Percentiles rank a stretch among this genome's conserved stretches.
phyloP scores from a whole-genome alignment of 2,797 vertebrate species.

The Sebastes alutus region DNA sequence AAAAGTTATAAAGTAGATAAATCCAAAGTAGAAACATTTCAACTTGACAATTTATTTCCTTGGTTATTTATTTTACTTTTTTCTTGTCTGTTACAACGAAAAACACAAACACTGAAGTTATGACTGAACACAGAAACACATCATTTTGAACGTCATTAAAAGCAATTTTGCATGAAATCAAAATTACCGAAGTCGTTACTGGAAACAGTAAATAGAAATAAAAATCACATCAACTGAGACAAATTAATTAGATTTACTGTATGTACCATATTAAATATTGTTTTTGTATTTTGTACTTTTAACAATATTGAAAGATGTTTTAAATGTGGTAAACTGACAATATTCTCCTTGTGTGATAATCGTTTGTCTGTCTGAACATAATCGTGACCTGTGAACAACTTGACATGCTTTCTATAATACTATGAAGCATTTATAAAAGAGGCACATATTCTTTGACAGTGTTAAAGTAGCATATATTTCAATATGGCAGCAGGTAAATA shows the following conservation, averaged over 20 bases:
- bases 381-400: neutral
- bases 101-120: neutral
- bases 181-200: no score
- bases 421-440: slow-evolving; percentile 5
- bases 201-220: neutral
- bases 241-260: neutral
- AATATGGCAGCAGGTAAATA: neutral
- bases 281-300: neutral
- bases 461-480: neutral
- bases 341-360: slow-evolving; percentile 10
- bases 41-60: neutral
- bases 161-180: no score
- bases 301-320: neutral
- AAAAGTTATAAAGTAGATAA: neutral
- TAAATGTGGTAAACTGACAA: neutral
- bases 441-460: neutral
- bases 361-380: neutral
- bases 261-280: neutral
- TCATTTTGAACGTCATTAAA: neutral
- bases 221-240: neutral
- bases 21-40: neutral
- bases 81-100: neutral
- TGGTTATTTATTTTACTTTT: slow-evolving; percentile 15
- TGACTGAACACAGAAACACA: neutral
- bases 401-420: neutral